phyloP scores from a whole-genome alignment of 2,113 vertebrate genomes.

The Dicaeum eximium region DNA sequence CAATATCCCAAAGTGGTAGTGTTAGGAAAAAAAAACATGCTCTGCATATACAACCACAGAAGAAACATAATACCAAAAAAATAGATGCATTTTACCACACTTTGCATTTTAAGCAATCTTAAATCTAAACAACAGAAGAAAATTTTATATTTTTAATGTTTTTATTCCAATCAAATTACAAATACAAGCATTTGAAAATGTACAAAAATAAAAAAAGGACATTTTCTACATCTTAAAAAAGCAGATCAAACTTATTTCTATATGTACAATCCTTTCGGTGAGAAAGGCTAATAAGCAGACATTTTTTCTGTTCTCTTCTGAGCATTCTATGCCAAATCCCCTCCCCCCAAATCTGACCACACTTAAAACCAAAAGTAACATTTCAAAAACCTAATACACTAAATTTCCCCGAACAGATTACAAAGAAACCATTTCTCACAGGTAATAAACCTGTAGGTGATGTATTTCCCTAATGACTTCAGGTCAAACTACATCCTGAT shows the following conservation, averaged over 20 bases:
- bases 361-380: background rate
- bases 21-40: background rate
- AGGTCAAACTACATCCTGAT: background rate
- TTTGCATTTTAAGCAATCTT: background rate
- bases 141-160: background rate
- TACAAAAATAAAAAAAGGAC: constrained; percentile 59
- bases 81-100: background rate
- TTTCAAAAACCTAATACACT: background rate
- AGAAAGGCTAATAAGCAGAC: background rate
- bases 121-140: background rate
- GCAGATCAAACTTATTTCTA: background rate
- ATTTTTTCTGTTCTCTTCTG: background rate
- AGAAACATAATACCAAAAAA: background rate
- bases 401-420: background rate
- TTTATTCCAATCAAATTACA: constrained; percentile 66
- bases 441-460: background rate
- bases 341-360: background rate
- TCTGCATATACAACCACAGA: background rate
- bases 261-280: background rate
- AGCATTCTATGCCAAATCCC: background rate
- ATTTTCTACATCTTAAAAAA: constrained; percentile 35
- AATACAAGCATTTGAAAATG: constrained; percentile 46
- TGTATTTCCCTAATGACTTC: background rate
- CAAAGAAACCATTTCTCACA: background rate
- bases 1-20: background rate